phyloP scores from a whole-genome alignment of 37 sponge, comb jelly and placozoan species.

The Dysidea cf. avara region DNA sequence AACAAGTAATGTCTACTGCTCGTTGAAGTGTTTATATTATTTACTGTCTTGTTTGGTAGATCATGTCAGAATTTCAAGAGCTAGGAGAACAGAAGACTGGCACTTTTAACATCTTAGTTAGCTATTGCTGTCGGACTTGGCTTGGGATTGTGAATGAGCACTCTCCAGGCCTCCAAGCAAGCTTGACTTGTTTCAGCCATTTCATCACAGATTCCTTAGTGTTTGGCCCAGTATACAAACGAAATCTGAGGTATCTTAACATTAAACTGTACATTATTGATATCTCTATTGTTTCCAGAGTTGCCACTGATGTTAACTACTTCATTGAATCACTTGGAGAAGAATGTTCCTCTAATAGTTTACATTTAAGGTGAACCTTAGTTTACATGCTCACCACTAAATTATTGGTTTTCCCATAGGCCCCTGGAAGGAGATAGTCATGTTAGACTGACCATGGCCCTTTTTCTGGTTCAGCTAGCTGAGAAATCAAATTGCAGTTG shows the following conservation, averaged over 20 bases:
- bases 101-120: slow-evolving; percentile 38
- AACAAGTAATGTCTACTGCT: not conserved
- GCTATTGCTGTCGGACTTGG: slow-evolving; percentile 37
- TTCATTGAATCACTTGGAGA: slow-evolving; percentile 38
- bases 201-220: slow-evolving; percentile 29
- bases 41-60: not conserved
- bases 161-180: not conserved
- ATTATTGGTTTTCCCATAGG: not conserved
- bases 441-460: slow-evolving; percentile 36
- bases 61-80: slow-evolving; percentile 7
- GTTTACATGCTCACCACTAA: not conserved
- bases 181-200: slow-evolving; percentile 17
- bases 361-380: slow-evolving; percentile 26
- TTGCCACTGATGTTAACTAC: slow-evolving; percentile 34
- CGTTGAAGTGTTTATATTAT: not conserved
- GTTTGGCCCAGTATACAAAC: slow-evolving; percentile 66
- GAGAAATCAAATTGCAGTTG: not conserved
- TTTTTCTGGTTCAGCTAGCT: slow-evolving; percentile 36
- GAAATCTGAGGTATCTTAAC: slow-evolving; percentile 58
- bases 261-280: not conserved
- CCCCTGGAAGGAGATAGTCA: slow-evolving; percentile 19
- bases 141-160: not conserved
- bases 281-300: slow-evolving; percentile 9
- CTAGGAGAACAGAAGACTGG: slow-evolving; percentile 49
- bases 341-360: slow-evolving; percentile 11